Conservation (phyloP, 2,888 invertebrate species). For the Eumerus sabulonum region DNA sequence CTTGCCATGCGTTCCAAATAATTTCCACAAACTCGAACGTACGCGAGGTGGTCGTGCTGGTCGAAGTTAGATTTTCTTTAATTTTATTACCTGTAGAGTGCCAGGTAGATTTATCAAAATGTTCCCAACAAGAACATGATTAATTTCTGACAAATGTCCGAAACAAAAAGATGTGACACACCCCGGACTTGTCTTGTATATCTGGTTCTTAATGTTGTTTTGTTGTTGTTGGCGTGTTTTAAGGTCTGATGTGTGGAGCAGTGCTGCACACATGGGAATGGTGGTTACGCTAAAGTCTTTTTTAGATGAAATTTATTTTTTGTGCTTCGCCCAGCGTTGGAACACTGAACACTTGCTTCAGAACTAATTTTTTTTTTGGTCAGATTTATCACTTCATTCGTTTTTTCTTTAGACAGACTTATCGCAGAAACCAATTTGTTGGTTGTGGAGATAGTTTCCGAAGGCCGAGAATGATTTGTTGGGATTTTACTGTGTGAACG, state of each 20-base stretch:
- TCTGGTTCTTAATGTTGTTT: constrained; percentile 29
- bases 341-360: constrained; percentile 45
- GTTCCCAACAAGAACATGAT: constrained; percentile 76
- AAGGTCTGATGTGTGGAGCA: constrained; percentile 36
- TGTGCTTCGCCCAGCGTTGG: neutral
- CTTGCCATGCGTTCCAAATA: constrained; percentile 49
- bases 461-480: constrained; percentile 37
- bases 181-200: constrained; percentile 69
- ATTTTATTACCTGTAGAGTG: constrained; percentile 69
- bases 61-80: constrained; percentile 68
- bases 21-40: constrained; percentile 19
- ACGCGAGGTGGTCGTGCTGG: constrained; percentile 22
- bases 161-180: constrained; percentile 78
- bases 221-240: constrained; percentile 5
- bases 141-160: constrained; percentile 79
- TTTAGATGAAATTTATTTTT: constrained; percentile 14
- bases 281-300: constrained; percentile 14
- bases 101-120: constrained; percentile 69
- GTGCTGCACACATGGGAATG: neutral
- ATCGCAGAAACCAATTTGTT: constrained; percentile 31
- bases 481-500: constrained; percentile 18
- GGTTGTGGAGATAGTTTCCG: neutral
- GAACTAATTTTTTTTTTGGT: constrained; percentile 28
- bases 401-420: constrained; percentile 12
- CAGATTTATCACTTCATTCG: neutral